phyloP scores from a whole-genome alignment of 1,140 invertebrate species.

The Apis cerana region DNA sequence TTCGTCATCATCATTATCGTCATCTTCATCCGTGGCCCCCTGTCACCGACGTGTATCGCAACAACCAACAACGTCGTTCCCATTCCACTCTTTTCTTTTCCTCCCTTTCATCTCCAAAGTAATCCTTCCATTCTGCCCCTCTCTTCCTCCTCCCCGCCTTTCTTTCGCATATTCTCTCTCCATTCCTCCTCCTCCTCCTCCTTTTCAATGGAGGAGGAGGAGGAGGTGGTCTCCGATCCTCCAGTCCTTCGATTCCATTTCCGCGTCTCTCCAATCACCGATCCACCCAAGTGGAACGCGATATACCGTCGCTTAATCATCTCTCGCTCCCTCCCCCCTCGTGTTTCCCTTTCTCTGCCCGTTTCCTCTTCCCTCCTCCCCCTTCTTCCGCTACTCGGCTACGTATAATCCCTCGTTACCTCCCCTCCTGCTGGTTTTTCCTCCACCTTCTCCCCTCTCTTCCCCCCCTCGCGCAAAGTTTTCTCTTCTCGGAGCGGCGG shows the following conservation, averaged over 20 bases:
- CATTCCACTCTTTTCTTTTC: neutral
- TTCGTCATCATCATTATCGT: neutral
- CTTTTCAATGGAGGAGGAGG: neutral
- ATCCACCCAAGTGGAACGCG: conserved; percentile 40
- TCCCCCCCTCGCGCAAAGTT: neutral
- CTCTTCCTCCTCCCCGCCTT: no score
- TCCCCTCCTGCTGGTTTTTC: neutral
- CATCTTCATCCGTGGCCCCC: neutral
- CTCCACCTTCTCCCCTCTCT: neutral
- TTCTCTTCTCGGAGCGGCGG: neutral
- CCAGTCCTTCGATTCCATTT: conserved; percentile 36
- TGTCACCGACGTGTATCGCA: neutral
- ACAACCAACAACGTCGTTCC: neutral
- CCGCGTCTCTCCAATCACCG: conserved; percentile 36
- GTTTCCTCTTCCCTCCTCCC: neutral
- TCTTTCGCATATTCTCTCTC: neutral
- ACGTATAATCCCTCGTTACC: neutral
- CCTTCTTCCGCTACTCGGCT: neutral
- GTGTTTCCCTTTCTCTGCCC: neutral
- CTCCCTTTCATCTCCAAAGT: neutral
- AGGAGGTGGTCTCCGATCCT: neutral
- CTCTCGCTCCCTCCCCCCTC: neutral
- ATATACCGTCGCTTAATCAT: conserved; percentile 45
- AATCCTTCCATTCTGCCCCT: neutral
- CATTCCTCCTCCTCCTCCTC: neutral